Evolutionary conservation across 2,113 vertebrate species (phyloP), one percentile per base, ranked within the genome.

Genomic region (Monopterus albus): DNA sequence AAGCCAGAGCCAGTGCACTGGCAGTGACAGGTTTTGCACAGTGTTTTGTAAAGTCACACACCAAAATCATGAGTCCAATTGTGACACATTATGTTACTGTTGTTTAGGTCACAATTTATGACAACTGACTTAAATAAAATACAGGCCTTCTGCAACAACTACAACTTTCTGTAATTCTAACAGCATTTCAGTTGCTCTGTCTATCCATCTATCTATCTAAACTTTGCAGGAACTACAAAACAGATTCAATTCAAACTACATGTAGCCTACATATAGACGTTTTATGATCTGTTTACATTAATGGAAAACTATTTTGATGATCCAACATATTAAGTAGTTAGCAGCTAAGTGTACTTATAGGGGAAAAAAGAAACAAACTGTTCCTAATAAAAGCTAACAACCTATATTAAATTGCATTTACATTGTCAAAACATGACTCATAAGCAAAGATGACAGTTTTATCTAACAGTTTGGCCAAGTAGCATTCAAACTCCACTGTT

Each of bases 11-110:
- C 39, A 56, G 25, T 35, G 36, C 15, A 15, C 5, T 43, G 77
- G 20, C 35, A 35, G 20, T 59, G 61, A 65, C n/a, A 49, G 25
- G 50, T 58, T 77, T 71, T 69, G 57, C 59, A 70, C 49, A 7
- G 39, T 53, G n/a, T 46, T 14, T 42, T 39, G 10, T 62, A n/a
- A 62, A 52, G 40, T 36, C 11, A 51, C 73, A 35, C 57, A 51
- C 53, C 38, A 45, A 45, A 78, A 64, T 40, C 42, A 26, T 42
- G 35, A 43, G 51, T 55, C 33, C 40, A 25, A 26, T 50, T 3
- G n/a, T 65, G 56, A 58, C 49, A 36, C 49, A 31, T 47, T 38
- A 39, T 67, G 53, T 66, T 38, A 17, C 40, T 60, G 58, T 36
- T 7, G 12, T n/a, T 31, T 31, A 31, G 29, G 29, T 80, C 42